phyloP scores from a whole-genome alignment of 1,140 invertebrate species.

The Philotrypesis tridentata region DNA sequence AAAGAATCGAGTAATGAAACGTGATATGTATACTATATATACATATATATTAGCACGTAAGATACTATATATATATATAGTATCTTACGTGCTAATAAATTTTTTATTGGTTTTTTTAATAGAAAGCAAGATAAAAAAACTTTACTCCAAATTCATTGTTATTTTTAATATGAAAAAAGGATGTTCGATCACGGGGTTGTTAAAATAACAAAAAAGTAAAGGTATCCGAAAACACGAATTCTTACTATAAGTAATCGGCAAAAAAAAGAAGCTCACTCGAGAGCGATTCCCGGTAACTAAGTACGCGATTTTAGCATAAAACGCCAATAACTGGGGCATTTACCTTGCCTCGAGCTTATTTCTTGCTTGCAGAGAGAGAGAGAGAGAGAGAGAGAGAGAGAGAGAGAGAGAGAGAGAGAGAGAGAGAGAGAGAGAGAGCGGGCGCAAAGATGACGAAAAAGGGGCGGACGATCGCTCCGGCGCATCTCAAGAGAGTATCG shows the following conservation, averaged over 20 bases:
- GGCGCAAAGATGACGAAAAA: conserved; percentile 22
- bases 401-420: neutral
- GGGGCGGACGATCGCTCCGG: neutral
- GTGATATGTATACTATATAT: conserved; percentile 15
- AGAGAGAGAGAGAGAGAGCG: neutral
- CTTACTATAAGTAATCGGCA: neutral
- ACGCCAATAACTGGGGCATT: conserved; percentile 27
- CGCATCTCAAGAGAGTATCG: neutral
- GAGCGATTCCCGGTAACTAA: neutral
- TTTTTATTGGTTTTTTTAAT: neutral
- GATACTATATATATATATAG: neutral
- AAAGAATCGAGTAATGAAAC: conserved; percentile 33
- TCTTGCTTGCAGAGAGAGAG: neutral
- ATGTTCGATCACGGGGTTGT: too few relatives aligned
- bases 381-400: neutral
- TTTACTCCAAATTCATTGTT: too few relatives aligned
- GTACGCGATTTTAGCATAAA: conserved; percentile 16
- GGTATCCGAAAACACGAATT: neutral
- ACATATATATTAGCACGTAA: neutral
- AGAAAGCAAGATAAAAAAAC: too few relatives aligned
- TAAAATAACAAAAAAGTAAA: neutral
- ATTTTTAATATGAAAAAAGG: too few relatives aligned
- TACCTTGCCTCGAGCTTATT: conserved; percentile 19
- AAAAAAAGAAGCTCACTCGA: neutral
- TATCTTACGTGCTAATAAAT: neutral